Conservation (phyloP, 2,888 invertebrate genomes). For the Mamestra brassicae region DNA sequence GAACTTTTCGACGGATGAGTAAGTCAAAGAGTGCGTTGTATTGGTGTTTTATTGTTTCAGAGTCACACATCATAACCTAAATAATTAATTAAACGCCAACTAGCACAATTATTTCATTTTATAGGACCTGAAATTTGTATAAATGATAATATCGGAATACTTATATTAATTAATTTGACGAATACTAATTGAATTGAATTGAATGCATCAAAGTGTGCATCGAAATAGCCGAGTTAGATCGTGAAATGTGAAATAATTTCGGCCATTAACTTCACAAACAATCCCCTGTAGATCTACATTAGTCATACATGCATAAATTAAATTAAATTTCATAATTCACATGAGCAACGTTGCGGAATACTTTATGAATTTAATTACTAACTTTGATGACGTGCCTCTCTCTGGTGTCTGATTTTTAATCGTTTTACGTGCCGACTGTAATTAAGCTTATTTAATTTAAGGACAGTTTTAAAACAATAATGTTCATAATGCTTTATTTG, state of each 20-base stretch:
- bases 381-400: constrained; percentile 62
- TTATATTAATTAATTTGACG: background rate
- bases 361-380: constrained; percentile 65
- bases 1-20: constrained; percentile 67
- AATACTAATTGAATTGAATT: constrained; percentile 13
- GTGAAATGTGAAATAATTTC: constrained; percentile 38
- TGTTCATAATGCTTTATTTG: too few relatives aligned
- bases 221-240: constrained; percentile 27
- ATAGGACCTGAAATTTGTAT: background rate
- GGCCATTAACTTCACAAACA: constrained; percentile 44
- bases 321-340: constrained; percentile 63
- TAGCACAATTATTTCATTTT: background rate
- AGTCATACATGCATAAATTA: constrained; percentile 60
- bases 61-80: background rate
- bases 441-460: constrained; percentile 29
- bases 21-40: constrained; percentile 42
- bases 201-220: constrained; percentile 28
- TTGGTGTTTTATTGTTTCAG: background rate
- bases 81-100: constrained; percentile 1
- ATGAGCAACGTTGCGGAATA: constrained; percentile 61
- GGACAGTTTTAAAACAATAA: background rate
- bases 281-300: constrained; percentile 53
- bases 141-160: background rate
- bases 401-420: constrained; percentile 58
- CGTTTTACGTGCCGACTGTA: constrained; percentile 49